Percentiles rank a stretch among this genome's conserved stretches.
phyloP scores from a whole-genome alignment of 1,140 invertebrate species.

The Polypedilum vanderplanki region DNA sequence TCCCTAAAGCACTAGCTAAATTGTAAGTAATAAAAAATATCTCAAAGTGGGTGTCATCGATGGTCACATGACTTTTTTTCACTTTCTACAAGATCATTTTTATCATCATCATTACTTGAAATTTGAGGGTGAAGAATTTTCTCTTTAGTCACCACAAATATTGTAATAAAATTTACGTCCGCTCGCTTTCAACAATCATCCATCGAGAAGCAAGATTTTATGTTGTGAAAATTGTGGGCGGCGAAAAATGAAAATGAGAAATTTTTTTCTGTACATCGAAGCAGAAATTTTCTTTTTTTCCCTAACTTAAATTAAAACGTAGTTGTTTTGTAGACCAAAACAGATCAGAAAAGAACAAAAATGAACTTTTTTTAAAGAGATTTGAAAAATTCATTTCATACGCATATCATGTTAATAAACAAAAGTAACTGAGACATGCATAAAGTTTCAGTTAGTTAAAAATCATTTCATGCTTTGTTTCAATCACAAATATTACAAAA shows the following conservation, averaged over 20 bases:
- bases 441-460: conserved; percentile 13
- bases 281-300: neutral
- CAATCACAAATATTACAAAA: neutral
- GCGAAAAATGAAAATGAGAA: neutral
- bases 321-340: neutral
- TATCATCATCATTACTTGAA: conserved; percentile 9
- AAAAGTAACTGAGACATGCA: neutral
- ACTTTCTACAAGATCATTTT: conserved; percentile 11
- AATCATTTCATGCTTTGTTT: neutral
- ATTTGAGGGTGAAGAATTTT: neutral
- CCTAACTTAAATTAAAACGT: too few relatives aligned
- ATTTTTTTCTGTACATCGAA: neutral
- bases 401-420: too few relatives aligned
- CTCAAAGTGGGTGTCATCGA: neutral
- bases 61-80: conserved; percentile 3
- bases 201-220: neutral
- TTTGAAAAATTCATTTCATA: too few relatives aligned
- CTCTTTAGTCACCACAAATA: neutral
- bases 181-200: conserved; percentile 16
- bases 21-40: neutral
- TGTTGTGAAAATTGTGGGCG: conserved; percentile 16
- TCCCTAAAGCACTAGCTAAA: neutral
- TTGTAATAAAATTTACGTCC: conserved; percentile 2
- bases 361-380: too few relatives aligned
- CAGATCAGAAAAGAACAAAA: neutral